Evolutionary conservation across 2,113 vertebrate genomes (phyloP), one percentile per base, ranked within the genome.

Genomic region (Elachura formosa): DNA sequence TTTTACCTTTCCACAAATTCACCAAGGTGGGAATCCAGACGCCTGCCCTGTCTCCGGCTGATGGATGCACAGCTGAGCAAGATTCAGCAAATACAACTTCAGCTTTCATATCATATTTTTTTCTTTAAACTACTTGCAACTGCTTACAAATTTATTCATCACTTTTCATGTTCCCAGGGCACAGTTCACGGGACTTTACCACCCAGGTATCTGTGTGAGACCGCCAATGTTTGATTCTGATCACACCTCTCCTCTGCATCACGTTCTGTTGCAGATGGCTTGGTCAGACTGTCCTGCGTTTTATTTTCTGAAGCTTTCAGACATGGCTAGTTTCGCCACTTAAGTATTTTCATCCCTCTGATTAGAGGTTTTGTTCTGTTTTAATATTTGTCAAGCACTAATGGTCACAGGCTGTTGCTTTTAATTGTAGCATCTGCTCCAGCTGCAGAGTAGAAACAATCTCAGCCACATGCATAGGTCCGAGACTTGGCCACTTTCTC

Each of bases 231-330:
- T 66, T 23, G 85, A 22, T 48, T 82, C 66, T 43, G 62, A 36
- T 40, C 40, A 5, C 19, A 34, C 26, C 3, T 2, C 36, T 49
- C 34, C 41, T 43, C 40, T 31, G 43, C 1, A 0, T 73, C 33
- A 2, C 2, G 0, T 75, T 78, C 62, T 28, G 1, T 26, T 26
- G 23, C 41, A 84, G 40, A 5, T 3, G 6, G 6, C 55, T 69
- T 62, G 87, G 18, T 40, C 71, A 49, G 48, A 55, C 36, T 21
- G 40, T 34, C 55, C 48, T 48, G 34, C 11, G 0, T 43, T 56
- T 69, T n/a, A 34, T 69, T 78, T 28, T 34, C 59, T 67, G 41
- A 72, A 41, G 38, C 36, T 54, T 61, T 87, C 64, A 34, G 81
- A n/a, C 69, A 40, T 21, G 45, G 29, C 24, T 51, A 48, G 63